Base-by-base conservation (phyloP, 1,140 invertebrate species). In the Contarinia nasturtii region DNA sequence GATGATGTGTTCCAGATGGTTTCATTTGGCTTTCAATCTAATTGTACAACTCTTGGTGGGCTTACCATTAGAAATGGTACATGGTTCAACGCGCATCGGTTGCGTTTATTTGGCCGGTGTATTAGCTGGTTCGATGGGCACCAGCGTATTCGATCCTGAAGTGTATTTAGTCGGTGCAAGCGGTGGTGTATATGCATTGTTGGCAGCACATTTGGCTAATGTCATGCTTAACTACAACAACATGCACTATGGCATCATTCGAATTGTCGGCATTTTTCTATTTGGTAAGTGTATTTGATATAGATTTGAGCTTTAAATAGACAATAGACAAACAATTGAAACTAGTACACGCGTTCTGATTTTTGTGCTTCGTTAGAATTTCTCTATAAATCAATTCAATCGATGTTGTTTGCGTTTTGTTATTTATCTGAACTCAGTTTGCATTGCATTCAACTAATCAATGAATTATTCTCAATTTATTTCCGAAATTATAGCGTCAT, bases 61-160 rank as follows among this genome's bases (percentile, higher is more conserved):
- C 37, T 71, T 94, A 50, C 90, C 91, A 1, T 64, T 96, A 53
- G 92, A 96, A 69, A 95, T 96, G 90, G 88, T 94, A n/a, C 91
- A 95, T 63, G 90, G 89, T 5, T 88, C 84, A 21, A 70, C 80
- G 44, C 74, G 91, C 51, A 89, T 93, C 54, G 85, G 79, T 17
- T 77, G 84, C 47, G 86, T 96, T 47, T 97, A 97, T 67, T 79
- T 91, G 68, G 85, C 90, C 5, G 91, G 92, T 41, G 90, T 96
- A 19, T 66, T 93, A 48, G 89, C 90, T 51, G 89, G 89, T 57
- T 94, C 89, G 15, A 67, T 95, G 50, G 89, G 87, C 44, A 94
- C 91, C 41, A 94, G 90, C 45, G 86, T 95, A 44, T 89, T 94
- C 65, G 91, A 95, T 67, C 84, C 85, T 41, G 81, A 92, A 60